Conservation (phyloP, 1,140 invertebrate species). For the Ganaspis sp. region DNA sequence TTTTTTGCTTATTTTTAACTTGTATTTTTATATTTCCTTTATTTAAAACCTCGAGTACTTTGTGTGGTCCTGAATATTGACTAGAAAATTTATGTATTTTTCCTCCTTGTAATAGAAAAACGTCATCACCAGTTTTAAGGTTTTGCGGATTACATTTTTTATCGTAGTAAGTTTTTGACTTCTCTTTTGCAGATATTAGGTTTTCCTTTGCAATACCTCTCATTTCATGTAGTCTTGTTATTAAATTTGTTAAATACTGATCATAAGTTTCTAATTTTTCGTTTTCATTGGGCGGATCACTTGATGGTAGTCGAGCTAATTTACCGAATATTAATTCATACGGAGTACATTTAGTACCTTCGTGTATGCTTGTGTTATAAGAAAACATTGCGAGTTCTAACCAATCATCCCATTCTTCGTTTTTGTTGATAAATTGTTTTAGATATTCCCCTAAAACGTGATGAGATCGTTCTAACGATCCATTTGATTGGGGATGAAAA, state of each 20-base stretch:
- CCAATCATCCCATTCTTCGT: conserved; percentile 24
- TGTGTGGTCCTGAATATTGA: not conserved
- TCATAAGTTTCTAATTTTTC: not conserved
- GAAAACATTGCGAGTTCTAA: conserved; percentile 29
- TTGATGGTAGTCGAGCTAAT: too few species aligned
- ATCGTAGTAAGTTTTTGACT: conserved; percentile 27
- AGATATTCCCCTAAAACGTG: conserved; percentile 10
- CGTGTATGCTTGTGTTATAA: conserved; percentile 23
- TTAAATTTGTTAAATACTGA: conserved; percentile 4
- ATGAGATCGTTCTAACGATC: not conserved
- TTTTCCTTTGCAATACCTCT: not conserved
- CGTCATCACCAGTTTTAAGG: not conserved
- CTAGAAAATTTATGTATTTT: conserved; percentile 24
- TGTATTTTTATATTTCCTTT: not conserved
- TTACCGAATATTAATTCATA: too few species aligned
- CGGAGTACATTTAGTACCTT: too few species aligned
- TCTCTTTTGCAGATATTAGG: conserved; percentile 20
- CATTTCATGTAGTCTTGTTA: conserved; percentile 18
- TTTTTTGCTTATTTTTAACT: too few species aligned
- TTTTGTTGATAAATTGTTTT: not conserved
- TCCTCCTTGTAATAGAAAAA: conserved; percentile 14
- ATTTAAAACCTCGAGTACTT: conserved; percentile 10
- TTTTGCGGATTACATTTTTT: not conserved
- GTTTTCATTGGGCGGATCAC: too few species aligned
- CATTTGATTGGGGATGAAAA: conserved; percentile 3